Base-by-base conservation (phyloP, 2,888 invertebrate genomes). In the Crossocerus cetratus region DNA sequence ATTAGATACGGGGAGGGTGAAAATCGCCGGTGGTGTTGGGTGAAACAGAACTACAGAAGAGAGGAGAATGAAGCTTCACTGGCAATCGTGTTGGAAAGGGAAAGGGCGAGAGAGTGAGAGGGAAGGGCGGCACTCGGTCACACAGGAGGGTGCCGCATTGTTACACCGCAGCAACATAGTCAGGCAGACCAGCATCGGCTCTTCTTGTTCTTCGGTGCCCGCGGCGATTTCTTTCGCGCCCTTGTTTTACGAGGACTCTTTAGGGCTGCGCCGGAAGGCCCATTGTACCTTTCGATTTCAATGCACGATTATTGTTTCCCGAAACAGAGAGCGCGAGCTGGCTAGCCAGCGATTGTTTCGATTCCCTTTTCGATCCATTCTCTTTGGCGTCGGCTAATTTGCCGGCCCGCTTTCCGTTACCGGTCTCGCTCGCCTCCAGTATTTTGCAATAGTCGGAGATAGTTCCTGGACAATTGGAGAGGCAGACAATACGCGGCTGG, bases 111-210 rank as follows among this genome's bases (percentile, higher is more conserved):
- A 32, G 32, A 32, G 32, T 8, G 11, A 32, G 32, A 8, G 32
- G 11, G 32, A 32, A 32, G 32, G 32, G 2, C 59, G 68, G 66
- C 75, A 76, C 75, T 83, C 72, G 75, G 78, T 83, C 78, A 77
- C 83, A 65, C 81, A 80, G 80, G 78, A 80, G 82, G 81, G 83
- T 80, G 83, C 83, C 81, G 77, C 74, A 81, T 82, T 82, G 83
- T 82, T 83, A 74, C 59, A 11, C 60, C 64, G 69, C 74, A 81
- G 16, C 49, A 14, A 49, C 32, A 11, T 5, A 32, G 32, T 8
- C 32, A 32, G 32, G 32, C 32, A 32, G 8, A 71, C 74, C 63
- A 70, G 58, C 65, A n/a, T 32, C 67, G 55, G 62, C 68, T 57
- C 74, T 67, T 62, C 56, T 55, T 68, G 63, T 65, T 70, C 32